phyloP scores from a whole-genome alignment of 2,797 vertebrate species.

The Bucorvus abyssinicus region DNA sequence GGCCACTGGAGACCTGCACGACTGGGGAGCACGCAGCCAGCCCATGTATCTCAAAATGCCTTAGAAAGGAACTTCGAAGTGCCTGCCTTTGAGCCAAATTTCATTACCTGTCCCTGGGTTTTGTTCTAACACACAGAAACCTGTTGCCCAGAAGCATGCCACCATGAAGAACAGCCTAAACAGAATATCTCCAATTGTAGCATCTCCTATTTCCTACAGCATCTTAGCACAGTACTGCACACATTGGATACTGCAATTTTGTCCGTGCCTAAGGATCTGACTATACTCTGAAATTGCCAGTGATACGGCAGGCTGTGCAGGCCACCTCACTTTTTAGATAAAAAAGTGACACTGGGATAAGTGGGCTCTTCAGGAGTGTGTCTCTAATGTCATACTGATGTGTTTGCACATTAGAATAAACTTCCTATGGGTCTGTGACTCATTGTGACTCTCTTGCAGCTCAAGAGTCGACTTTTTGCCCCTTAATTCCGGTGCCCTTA shows the following conservation, averaged over 20 bases:
- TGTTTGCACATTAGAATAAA: neutral
- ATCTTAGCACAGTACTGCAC: neutral
- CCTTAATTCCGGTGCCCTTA: neutral
- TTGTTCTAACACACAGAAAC: neutral
- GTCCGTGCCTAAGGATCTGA: neutral
- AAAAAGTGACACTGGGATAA: conserved; percentile 24
- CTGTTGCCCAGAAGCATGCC: neutral
- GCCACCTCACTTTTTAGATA: conserved; percentile 35
- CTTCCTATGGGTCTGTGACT: neutral
- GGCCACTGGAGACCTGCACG: neutral
- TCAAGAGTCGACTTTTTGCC: neutral
- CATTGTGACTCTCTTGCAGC: neutral
- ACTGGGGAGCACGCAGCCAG: neutral
- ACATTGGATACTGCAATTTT: neutral
- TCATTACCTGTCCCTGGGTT: neutral
- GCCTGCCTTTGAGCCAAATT: neutral
- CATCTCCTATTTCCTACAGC: neutral
- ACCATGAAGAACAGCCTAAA: accelerated
- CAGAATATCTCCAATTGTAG: no score
- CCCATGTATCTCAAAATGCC: neutral
- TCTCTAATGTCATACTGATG: conserved; percentile 4
- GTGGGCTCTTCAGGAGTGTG: conserved; percentile 7
- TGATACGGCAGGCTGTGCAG: neutral
- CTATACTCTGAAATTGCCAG: neutral
- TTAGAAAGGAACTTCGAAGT: neutral